Base-by-base conservation (phyloP, 2,113 vertebrate species). In the Bagarius yarrelli region DNA sequence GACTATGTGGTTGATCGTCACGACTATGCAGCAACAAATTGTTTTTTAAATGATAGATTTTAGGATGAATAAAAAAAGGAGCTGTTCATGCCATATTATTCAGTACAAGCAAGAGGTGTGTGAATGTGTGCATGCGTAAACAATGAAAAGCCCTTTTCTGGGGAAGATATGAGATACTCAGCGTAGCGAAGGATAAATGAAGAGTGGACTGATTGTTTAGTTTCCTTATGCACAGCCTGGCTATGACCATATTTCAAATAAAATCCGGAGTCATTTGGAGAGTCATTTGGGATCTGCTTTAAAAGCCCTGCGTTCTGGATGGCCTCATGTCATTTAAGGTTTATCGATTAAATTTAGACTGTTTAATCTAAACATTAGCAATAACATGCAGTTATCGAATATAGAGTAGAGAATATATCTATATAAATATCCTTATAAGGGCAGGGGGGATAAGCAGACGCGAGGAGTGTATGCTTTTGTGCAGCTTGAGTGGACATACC, bases 91-190 rank as follows among this genome's bases (percentile, higher is more conserved):
- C 63, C 67, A 59, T 83, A 66, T 81, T 72, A 74, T 78, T 85
- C 78, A 85, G 79, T 80, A 79, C 57, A 69, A 76, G 82, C 57
- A 40, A 59, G 60, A 67, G 80, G 64, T 85, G 81, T 84, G 70
- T 84, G 80, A 71, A 75, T 84, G 67, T 83, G 81, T 79, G 79
- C 84, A 69, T 86, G 87, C 90, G 89, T 85, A 82, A 84, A 90
- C 88, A 77, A 86, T 87, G 87, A 87, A 87, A 93, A 93, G 92
- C 93, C 92, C 92, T 94, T 94, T 93, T 90, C 88, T 79, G 74
- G 79, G 59, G 64, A 81, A 73, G 80, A 71, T 83, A 79, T 77
- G 83, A 89, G 85, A 60, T 84, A 83, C 83, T 56, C 64, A 85
- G 76, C 71, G 72, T 83, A 78, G 89, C 63, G 56, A 83, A 82